Base-by-base conservation (phyloP, 2,797 vertebrate species). In the Podarcis siculus region DNA sequence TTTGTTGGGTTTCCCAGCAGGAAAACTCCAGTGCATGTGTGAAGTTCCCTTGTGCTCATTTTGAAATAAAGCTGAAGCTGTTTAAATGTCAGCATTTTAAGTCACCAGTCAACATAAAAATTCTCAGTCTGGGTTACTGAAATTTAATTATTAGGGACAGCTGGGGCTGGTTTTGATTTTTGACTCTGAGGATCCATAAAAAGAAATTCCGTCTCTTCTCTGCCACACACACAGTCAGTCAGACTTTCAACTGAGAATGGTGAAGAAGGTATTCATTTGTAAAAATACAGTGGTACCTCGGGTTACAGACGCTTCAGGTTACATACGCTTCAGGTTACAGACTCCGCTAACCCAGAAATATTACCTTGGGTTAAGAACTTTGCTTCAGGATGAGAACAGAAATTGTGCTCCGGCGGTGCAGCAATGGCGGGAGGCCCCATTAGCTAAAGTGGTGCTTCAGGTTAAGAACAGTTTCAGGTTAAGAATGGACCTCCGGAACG, bases 41-140 rank as follows among this genome's bases (percentile, higher is more conserved):
- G 92, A 95, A 93, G 87, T 94, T 95, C 92, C 87, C 94, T 88
- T 61, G 6, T 88, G 84, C 83, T 94, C 92, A 93, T 91, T 95
- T 93, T 93, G 91, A 94, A 94, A 93, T 92, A 88, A 64, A 90
- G 71, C 86, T 91, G 83, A 90, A 92, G 90, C 93, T 84, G 86
- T 94, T 94, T 87, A 93, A 93, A 95, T 93, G 90, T 90, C 91
- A 95, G 88, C 89, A 86, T 95, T 94, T 92, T 23, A 93, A 89
- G 87, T 95, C 85, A 96, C 85, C 90, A 95, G 78, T 92, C 94
- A 94, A 95, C 85, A 93, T 91, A 85, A 93, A 95, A 93, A 67
- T 85, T 86, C 79, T 19, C 55, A 91, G 49, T 82, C 90, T 94
- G 89, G 94, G 81, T 92, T 91, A 80, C 87, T 88, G 87, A 85